A percentile compares a stretch with the other conserved stretches of the same genome.
Conservation (phyloP, 2,797 vertebrate genomes). For the Anguilla obscura region DNA sequence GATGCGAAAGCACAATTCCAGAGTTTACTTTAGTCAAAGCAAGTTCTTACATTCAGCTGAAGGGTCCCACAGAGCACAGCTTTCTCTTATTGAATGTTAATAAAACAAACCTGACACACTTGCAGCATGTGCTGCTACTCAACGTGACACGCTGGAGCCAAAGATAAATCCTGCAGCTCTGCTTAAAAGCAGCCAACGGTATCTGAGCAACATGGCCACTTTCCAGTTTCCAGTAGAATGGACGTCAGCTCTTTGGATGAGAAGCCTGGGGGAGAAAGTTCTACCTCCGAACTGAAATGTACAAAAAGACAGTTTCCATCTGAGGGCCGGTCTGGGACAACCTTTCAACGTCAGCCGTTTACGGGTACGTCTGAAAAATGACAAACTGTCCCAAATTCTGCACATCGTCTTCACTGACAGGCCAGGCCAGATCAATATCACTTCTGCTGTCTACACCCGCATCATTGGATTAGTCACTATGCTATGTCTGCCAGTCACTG, state of each 20-base stretch:
- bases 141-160: neutral
- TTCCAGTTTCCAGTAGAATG: neutral
- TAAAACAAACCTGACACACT: neutral
- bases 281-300: neutral
- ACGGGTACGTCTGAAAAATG: no score
- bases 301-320: neutral
- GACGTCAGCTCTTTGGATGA: neutral
- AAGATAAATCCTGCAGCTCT: neutral
- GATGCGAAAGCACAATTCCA: no score
- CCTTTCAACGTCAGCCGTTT: neutral
- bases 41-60: no score
- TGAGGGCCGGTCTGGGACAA: neutral
- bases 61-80: no score
- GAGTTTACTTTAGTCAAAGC: no score
- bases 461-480: neutral
- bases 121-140: neutral
- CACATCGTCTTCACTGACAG: no score
- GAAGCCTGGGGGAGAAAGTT: neutral
- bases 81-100: no score
- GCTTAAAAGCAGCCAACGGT: neutral
- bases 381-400: no score
- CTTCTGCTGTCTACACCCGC: no score
- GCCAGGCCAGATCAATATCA: no score
- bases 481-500: neutral
- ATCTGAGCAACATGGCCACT: neutral